Percentiles rank a stretch among this genome's conserved stretches.
Evolutionary conservation across 1,140 invertebrate species (phyloP).

Genomic region (Drosophila leontia): DNA sequence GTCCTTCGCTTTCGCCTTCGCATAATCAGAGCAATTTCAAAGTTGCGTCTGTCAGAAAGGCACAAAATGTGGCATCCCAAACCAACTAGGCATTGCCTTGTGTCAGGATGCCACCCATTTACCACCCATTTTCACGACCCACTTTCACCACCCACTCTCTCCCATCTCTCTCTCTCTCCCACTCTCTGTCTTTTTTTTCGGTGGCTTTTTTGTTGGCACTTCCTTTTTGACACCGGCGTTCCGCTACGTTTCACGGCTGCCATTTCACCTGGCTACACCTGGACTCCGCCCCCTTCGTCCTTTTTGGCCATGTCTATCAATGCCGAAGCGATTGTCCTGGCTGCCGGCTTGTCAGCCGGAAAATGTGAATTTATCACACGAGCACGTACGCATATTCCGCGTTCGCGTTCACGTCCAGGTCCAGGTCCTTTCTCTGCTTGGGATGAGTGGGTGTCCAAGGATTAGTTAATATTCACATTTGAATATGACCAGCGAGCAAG

Average conservation of each 20-base stretch:
- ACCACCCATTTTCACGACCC: background rate
- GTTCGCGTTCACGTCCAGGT: background rate
- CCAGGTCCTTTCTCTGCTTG: slow-evolving; percentile 1
- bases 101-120: slow-evolving; percentile 2
- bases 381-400: slow-evolving; percentile 79
- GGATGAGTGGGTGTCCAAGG: slow-evolving; percentile 49
- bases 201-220: slow-evolving; percentile 61
- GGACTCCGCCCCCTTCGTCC: slow-evolving; percentile 6
- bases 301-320: slow-evolving; percentile 64
- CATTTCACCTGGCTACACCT: slow-evolving; percentile 37
- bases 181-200: slow-evolving; percentile 1
- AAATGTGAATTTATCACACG: slow-evolving; percentile 83
- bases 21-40: slow-evolving; percentile 81
- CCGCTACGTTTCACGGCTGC: slow-evolving; percentile 76
- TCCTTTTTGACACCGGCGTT: slow-evolving; percentile 81
- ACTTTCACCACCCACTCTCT: slow-evolving; percentile 2
- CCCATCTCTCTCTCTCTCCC: background rate
- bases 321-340: slow-evolving; percentile 63
- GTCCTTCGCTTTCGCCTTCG: slow-evolving; percentile 22
- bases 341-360: slow-evolving; percentile 64
- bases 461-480: slow-evolving; percentile 78
- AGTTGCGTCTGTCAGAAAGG: slow-evolving; percentile 80
- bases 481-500: slow-evolving; percentile 47
- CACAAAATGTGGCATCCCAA: slow-evolving; percentile 67
- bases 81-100: slow-evolving; percentile 8